Evolutionary conservation across 2,113 vertebrate species (phyloP).

Genomic region (Rhinolophus ferrumequinum): DNA sequence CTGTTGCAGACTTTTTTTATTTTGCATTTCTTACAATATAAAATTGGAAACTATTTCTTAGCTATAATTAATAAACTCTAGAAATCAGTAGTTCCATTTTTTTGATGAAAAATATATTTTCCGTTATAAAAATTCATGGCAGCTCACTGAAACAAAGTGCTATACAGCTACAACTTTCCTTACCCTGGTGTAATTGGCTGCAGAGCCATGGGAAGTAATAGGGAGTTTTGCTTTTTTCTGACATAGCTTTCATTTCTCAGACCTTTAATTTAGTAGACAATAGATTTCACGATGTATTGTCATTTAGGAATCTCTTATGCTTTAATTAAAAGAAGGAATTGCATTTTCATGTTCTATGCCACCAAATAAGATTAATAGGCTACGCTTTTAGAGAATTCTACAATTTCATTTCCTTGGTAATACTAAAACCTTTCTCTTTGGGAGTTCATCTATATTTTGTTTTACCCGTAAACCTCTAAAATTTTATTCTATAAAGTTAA

Average conservation of each 20-base stretch:
- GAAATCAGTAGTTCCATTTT: not conserved
- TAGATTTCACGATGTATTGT: not conserved
- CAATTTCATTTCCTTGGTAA: not conserved
- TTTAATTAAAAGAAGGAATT: not conserved
- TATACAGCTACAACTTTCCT: slow-evolving; percentile 18
- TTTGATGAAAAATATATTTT: not conserved
- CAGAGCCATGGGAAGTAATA: not conserved
- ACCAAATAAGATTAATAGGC: not conserved
- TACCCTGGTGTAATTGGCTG: not conserved
- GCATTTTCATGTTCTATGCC: not conserved
- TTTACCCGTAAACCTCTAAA: not conserved
- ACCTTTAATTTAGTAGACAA: not conserved
- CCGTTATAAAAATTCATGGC: slow-evolving; percentile 4
- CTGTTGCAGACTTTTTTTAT: not conserved
- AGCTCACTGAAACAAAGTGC: not conserved
- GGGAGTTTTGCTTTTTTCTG: slow-evolving; percentile 52
- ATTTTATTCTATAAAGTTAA: not conserved
- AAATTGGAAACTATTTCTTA: not conserved
- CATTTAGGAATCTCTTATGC: not conserved
- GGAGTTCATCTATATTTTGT: not conserved
- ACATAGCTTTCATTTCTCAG: not conserved
- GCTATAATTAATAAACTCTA: not conserved
- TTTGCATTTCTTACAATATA: not conserved
- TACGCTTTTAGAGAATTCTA: not conserved
- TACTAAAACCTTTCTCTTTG: not conserved